Percentiles rank a stretch among this genome's conserved stretches.
phyloP scores from a whole-genome alignment of 2,888 invertebrate species.

The Lagria hirta region DNA sequence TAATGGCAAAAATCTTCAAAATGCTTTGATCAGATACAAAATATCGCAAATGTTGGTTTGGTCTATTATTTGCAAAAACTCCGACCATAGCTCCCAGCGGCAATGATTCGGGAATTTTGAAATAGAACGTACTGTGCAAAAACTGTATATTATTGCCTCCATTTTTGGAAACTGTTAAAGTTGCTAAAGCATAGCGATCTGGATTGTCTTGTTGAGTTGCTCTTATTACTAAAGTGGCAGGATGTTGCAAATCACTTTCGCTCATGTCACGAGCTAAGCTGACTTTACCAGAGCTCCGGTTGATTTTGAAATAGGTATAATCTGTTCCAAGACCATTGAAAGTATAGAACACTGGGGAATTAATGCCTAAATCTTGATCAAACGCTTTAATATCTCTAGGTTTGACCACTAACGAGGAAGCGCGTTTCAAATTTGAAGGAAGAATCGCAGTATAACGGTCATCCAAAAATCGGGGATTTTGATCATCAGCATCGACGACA shows the following conservation, averaged over 20 bases:
- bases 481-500: constrained; percentile 87
- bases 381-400: constrained; percentile 75
- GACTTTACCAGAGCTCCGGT: constrained; percentile 66
- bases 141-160: constrained; percentile 58
- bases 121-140: constrained; percentile 68
- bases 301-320: constrained; percentile 64
- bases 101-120: constrained; percentile 75
- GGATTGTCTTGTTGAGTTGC: constrained; percentile 76
- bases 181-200: constrained; percentile 80
- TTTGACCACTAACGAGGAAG: constrained; percentile 64
- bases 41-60: constrained; percentile 69
- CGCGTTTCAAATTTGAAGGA: constrained; percentile 65
- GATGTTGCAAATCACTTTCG: constrained; percentile 66
- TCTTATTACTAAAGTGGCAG: constrained; percentile 79
- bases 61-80: constrained; percentile 68
- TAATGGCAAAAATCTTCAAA: constrained; percentile 74
- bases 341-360: constrained; percentile 70
- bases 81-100: constrained; percentile 73
- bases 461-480: constrained; percentile 80
- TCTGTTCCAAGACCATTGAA: constrained; percentile 66
- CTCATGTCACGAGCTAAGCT: constrained; percentile 61
- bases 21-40: constrained; percentile 74
- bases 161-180: constrained; percentile 67
- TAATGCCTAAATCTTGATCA: constrained; percentile 81
- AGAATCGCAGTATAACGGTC: constrained; percentile 68